phyloP scores from a whole-genome alignment of 2,888 invertebrate genomes.

The Sinhomidia bicolor region DNA sequence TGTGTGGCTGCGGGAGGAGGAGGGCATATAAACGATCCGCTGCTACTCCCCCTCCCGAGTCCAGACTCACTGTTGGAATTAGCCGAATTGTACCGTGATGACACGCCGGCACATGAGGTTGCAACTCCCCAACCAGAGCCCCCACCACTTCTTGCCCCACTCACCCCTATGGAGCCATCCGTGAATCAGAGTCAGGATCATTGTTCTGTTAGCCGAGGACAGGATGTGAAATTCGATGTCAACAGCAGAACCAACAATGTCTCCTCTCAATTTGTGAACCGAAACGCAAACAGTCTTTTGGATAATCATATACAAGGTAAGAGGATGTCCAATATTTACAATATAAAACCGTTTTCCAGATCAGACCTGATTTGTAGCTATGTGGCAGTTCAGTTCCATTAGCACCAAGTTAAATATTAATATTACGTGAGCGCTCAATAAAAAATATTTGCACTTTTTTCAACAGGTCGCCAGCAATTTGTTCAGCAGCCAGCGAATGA shows the following conservation, averaged over 20 bases:
- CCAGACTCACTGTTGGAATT: slow-evolving; percentile 80
- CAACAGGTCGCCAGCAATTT: slow-evolving; percentile 79
- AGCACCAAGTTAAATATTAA: too few species aligned
- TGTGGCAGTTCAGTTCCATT: too few species aligned
- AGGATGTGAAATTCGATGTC: slow-evolving; percentile 73
- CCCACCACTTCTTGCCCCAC: slow-evolving; percentile 83
- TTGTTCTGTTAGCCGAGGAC: slow-evolving; percentile 79
- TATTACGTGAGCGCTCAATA: too few species aligned
- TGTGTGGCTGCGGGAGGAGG: slow-evolving; percentile 83
- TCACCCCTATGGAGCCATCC: slow-evolving; percentile 84
- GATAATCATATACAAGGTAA: slow-evolving; percentile 79
- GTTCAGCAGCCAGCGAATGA: slow-evolving; percentile 79
- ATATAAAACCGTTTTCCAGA: too few species aligned
- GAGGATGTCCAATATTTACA: too few species aligned
- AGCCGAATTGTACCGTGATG: slow-evolving; percentile 80
- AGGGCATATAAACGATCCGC: slow-evolving; percentile 83
- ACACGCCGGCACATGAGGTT: slow-evolving; percentile 79
- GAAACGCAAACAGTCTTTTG: slow-evolving; percentile 75
- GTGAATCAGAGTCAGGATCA: slow-evolving; percentile 90
- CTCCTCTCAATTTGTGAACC: slow-evolving; percentile 80
- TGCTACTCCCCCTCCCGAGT: slow-evolving; percentile 79
- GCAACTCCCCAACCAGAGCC: slow-evolving; percentile 80
- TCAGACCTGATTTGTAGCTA: too few species aligned
- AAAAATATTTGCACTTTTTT: neutral
- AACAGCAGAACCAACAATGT: slow-evolving; percentile 67